Conservation (phyloP, 2,113 vertebrate species). For the Etheostoma spectabile region DNA sequence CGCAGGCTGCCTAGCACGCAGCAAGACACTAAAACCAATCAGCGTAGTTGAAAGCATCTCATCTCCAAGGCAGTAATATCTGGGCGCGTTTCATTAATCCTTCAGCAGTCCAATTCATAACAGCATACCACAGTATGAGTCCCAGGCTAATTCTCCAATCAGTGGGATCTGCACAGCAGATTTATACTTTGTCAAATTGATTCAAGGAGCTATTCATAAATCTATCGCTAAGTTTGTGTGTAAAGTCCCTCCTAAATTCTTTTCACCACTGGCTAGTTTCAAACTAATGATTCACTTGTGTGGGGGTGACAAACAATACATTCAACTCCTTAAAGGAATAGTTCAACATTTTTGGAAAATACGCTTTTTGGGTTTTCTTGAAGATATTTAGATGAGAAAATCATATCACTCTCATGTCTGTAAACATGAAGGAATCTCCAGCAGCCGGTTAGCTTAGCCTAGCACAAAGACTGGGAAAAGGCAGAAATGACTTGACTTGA, state of each 20-base stretch:
- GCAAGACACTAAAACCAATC: constrained; percentile 71
- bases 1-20: constrained; percentile 44
- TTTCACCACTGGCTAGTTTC: neutral
- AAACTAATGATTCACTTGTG: neutral
- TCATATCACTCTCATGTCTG: no score
- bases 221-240: neutral
- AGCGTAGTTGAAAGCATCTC: constrained; percentile 75
- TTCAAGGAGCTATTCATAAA: constrained; percentile 7
- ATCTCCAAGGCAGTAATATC: constrained; percentile 73
- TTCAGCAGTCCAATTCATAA: constrained; percentile 72
- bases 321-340: no score
- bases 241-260: neutral
- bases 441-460: no score
- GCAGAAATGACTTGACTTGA: no score
- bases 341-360: no score
- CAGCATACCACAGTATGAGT: constrained; percentile 37
- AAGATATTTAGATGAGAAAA: no score
- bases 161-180: constrained; percentile 42
- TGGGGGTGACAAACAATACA: no score
- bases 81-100: constrained; percentile 77
- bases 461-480: no score
- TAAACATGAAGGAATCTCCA: no score
- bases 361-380: no score
- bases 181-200: constrained; percentile 15
- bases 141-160: constrained; percentile 59